Evolutionary conservation across 1,140 invertebrate species (phyloP).

Genomic region (Laupala kohalensis): DNA sequence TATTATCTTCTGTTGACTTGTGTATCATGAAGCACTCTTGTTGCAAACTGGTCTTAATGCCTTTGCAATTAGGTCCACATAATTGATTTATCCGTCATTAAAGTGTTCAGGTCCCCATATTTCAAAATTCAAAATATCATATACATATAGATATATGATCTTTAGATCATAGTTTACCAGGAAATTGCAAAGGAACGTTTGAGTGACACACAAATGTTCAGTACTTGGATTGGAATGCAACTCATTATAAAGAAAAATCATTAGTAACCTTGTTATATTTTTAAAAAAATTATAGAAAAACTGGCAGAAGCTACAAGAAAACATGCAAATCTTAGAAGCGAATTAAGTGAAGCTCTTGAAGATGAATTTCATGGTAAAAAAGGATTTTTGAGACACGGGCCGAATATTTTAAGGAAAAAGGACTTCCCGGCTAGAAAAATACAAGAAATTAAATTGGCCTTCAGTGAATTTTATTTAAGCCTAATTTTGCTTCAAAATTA

Average conservation of each 20-base stretch:
- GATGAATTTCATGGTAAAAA: conserved; percentile 38
- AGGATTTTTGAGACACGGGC: conserved; percentile 19
- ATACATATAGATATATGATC: no score
- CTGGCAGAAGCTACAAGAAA: conserved; percentile 91
- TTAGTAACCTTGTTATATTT: background rate
- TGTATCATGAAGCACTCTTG: no score
- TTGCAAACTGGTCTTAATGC: no score
- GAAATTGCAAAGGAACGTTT: no score
- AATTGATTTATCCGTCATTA: no score
- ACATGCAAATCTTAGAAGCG: conserved; percentile 79
- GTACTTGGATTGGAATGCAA: no score
- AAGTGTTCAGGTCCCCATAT: no score
- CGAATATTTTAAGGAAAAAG: conserved; percentile 29
- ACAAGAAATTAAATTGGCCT: conserved; percentile 92
- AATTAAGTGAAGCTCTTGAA: conserved; percentile 65
- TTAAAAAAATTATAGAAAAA: conserved; percentile 72
- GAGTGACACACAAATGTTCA: no score
- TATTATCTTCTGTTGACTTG: no score
- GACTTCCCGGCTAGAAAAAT: conserved; percentile 61
- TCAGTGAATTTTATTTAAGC: conserved; percentile 97
- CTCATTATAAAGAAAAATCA: background rate
- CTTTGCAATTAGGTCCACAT: no score
- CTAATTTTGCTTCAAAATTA: conserved; percentile 85
- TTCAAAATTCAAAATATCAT: no score
- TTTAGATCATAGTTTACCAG: no score